Conservation (phyloP, 2,888 invertebrate genomes). For the Volucella inanis region DNA sequence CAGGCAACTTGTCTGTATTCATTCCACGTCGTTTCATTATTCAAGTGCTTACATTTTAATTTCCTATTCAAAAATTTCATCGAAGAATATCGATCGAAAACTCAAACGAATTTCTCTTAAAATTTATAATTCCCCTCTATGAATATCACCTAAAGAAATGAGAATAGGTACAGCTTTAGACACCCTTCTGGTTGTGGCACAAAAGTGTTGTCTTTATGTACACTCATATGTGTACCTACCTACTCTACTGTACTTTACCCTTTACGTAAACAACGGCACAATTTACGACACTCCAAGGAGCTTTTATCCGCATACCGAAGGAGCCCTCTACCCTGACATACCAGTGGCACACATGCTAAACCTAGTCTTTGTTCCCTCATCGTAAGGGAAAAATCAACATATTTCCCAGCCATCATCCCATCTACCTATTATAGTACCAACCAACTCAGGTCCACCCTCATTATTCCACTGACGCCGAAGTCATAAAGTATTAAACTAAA, state of each 20-base stretch:
- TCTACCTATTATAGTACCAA: not conserved
- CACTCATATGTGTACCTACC: not conserved
- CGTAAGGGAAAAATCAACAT: slow-evolving; percentile 39
- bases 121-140: slow-evolving; percentile 33
- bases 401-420: not conserved
- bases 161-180: slow-evolving; percentile 1
- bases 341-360: slow-evolving; percentile 20
- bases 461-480: slow-evolving; percentile 42
- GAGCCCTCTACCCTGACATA: too few relatives aligned
- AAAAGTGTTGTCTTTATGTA: not conserved
- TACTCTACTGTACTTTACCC: too few relatives aligned
- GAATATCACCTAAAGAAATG: slow-evolving; percentile 37
- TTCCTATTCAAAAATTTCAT: slow-evolving; percentile 33
- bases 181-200: not conserved
- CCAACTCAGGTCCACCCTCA: slow-evolving; percentile 6
- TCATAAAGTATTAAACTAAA: slow-evolving; percentile 70
- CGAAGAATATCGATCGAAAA: slow-evolving; percentile 18
- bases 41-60: slow-evolving; percentile 34
- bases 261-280: slow-evolving; percentile 31
- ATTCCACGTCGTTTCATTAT: slow-evolving; percentile 18
- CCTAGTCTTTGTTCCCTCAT: not conserved
- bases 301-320: slow-evolving; percentile 23
- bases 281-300: slow-evolving; percentile 51
- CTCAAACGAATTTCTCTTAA: slow-evolving; percentile 13
- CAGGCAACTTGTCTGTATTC: slow-evolving; percentile 6